phyloP scores from a whole-genome alignment of 2,888 invertebrate genomes.

The Lagria hirta region DNA sequence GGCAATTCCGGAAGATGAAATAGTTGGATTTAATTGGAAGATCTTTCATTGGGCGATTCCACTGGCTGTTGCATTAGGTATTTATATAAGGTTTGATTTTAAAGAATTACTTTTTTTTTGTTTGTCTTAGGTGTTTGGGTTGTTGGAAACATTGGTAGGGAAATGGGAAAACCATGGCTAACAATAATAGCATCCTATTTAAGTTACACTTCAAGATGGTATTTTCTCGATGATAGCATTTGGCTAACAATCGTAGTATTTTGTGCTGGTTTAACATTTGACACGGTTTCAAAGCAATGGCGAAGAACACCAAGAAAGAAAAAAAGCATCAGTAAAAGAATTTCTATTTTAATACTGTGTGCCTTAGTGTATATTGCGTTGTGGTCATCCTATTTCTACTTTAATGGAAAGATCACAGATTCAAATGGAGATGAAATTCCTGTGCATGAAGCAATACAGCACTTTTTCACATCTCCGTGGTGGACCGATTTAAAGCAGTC shows the following conservation, averaged over 20 bases:
- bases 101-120: slow-evolving; percentile 34
- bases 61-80: slow-evolving; percentile 71
- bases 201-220: slow-evolving; percentile 68
- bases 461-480: slow-evolving; percentile 88
- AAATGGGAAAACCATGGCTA: slow-evolving; percentile 72
- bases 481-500: slow-evolving; percentile 81
- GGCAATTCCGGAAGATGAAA: slow-evolving; percentile 75
- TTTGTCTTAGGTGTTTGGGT: slow-evolving; percentile 90
- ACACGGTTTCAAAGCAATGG: slow-evolving; percentile 78
- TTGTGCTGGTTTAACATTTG: slow-evolving; percentile 69
- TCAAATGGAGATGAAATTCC: slow-evolving; percentile 79
- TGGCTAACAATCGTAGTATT: slow-evolving; percentile 71
- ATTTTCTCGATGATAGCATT: slow-evolving; percentile 72
- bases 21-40: slow-evolving; percentile 70
- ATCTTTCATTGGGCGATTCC: slow-evolving; percentile 70
- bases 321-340: slow-evolving; percentile 52
- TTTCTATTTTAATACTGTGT: slow-evolving; percentile 62
- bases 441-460: slow-evolving; percentile 81
- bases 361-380: slow-evolving; percentile 69
- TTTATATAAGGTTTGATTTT: slow-evolving; percentile 32
- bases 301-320: slow-evolving; percentile 63
- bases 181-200: slow-evolving; percentile 69
- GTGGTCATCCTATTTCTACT: slow-evolving; percentile 80
- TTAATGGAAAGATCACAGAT: slow-evolving; percentile 84
- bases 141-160: slow-evolving; percentile 87